These are phyloP conservation scores for Piaya cayana DNA, from an alignment of 2,113 vertebrate species.

Conservation along the genomic window DNA sequence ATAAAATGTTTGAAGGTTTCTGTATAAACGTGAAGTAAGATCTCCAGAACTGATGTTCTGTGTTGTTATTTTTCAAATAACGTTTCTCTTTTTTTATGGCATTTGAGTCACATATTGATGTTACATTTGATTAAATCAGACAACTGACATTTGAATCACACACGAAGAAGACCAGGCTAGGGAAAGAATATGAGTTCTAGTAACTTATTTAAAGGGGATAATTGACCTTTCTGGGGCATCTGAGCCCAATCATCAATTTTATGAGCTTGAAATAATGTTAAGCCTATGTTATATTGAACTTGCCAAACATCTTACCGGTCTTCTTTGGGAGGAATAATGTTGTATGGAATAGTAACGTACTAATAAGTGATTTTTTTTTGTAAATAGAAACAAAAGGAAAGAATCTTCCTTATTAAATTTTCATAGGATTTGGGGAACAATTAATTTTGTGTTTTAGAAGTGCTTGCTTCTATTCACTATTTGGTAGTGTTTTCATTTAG, in stretches of 20 bases:
- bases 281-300: not conserved
- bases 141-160: slow-evolving; percentile 35
- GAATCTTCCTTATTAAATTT: not conserved
- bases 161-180: not conserved
- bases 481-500: not conserved
- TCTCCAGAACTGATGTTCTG: not conserved
- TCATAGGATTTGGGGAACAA: not conserved
- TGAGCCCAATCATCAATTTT: not conserved
- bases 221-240: slow-evolving; percentile 35
- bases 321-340: not conserved
- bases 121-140: slow-evolving; percentile 16
- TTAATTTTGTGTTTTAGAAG: not conserved
- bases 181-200: not conserved
- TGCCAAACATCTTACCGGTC: not conserved
- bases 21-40: not conserved
- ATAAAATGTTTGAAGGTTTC: not conserved
- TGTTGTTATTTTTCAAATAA: slow-evolving; percentile 6
- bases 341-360: not conserved
- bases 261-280: slow-evolving; percentile 17
- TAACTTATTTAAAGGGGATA: slow-evolving; percentile 21
- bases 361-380: not conserved
- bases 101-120: not conserved
- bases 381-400: not conserved
- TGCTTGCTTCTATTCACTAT: not conserved
- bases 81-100: not conserved